phyloP scores from a whole-genome alignment of 2,888 invertebrate species.

The Idaea dimidiata region DNA sequence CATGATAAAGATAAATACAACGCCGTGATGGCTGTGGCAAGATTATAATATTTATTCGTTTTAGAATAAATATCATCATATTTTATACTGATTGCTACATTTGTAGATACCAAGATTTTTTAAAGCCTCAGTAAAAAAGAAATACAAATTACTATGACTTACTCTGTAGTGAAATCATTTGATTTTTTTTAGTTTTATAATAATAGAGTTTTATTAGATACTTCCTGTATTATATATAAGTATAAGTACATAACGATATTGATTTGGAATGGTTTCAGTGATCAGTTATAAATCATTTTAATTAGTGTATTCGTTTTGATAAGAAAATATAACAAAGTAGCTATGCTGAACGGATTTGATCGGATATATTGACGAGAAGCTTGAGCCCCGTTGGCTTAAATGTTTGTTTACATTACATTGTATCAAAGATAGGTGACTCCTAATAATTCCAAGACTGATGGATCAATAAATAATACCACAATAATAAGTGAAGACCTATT shows the following conservation, averaged over 20 bases:
- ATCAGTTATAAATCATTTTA: no score
- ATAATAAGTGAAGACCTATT: conserved; percentile 47
- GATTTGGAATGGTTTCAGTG: no score
- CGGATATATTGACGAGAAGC: no score
- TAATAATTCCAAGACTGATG: conserved; percentile 40
- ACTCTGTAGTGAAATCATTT: conserved; percentile 10
- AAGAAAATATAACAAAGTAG: no score
- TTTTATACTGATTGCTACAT: conserved; percentile 10
- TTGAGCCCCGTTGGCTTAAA: no score
- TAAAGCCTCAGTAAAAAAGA: neutral
- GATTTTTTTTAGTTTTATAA: conserved; percentile 12
- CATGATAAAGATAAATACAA: conserved; percentile 51
- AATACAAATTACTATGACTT: neutral
- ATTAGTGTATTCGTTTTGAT: no score
- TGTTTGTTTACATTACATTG: no score
- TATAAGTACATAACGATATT: no score
- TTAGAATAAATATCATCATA: conserved; percentile 55
- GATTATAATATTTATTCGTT: conserved; percentile 58
- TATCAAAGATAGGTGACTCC: conserved; percentile 8
- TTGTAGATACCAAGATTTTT: conserved; percentile 12
- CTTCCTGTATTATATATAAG: no score
- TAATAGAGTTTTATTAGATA: no score
- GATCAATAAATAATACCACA: conserved; percentile 40
- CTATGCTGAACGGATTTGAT: no score
- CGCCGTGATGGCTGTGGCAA: conserved; percentile 22